Evolutionary conservation across 2,888 invertebrate genomes (phyloP).

Genomic region (Papilio demoleus): DNA sequence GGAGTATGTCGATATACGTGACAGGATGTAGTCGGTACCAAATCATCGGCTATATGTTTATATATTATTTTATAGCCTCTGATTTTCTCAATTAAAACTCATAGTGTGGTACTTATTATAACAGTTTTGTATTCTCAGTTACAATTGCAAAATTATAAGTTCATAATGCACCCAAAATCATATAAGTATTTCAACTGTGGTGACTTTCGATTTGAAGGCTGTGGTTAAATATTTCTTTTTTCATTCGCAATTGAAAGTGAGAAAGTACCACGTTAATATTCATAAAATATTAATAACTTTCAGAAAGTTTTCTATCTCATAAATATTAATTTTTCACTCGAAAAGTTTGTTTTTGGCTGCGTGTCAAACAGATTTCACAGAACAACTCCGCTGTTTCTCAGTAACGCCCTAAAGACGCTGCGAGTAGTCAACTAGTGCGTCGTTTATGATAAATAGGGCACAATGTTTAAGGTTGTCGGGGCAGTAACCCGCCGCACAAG

Average conservation of each 20-base stretch:
- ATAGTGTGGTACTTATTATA: neutral
- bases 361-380: conserved; percentile 51
- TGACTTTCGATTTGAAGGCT: neutral
- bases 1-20: neutral
- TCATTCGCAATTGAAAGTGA: conserved; percentile 24
- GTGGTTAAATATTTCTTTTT: conserved; percentile 23
- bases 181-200: neutral
- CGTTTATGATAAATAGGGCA: conserved; percentile 60
- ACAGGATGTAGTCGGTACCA: neutral
- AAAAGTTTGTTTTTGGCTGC: conserved; percentile 48
- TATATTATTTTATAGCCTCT: neutral
- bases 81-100: neutral
- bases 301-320: conserved; percentile 39
- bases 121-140: neutral
- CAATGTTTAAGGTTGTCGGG: conserved; percentile 58
- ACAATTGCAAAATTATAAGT: neutral
- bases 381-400: conserved; percentile 41
- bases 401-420: conserved; percentile 47
- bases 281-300: conserved; percentile 39
- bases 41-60: neutral
- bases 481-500: conserved; percentile 63
- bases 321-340: conserved; percentile 36
- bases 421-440: conserved; percentile 41
- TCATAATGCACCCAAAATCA: neutral
- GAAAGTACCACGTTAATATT: conserved; percentile 39